A percentile compares a stretch with the other conserved stretches of the same genome.
phyloP scores from a whole-genome alignment of 2,888 invertebrate species.

The Phortica magna region DNA sequence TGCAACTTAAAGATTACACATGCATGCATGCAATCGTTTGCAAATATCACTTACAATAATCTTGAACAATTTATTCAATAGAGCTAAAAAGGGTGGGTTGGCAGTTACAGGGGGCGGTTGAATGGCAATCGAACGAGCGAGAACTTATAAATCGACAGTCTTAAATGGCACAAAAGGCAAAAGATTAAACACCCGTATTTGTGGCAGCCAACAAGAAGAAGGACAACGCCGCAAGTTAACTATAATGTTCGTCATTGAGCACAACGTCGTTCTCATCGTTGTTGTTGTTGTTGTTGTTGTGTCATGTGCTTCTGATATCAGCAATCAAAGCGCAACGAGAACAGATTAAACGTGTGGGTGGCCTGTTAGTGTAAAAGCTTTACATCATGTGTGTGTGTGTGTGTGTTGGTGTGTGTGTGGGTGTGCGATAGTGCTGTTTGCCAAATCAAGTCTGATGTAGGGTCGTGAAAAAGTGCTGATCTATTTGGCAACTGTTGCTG shows the following conservation, averaged over 20 bases:
- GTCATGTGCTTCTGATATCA: not conserved
- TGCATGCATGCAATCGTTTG: conserved; percentile 16
- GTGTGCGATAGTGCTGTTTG: not conserved
- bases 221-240: no score
- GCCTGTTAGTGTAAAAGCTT: not conserved
- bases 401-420: not conserved
- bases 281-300: no score
- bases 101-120: not conserved
- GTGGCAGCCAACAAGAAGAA: not conserved
- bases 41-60: conserved; percentile 61
- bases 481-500: conserved; percentile 70
- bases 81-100: not conserved
- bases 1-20: conserved; percentile 42
- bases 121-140: conserved; percentile 43
- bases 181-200: not conserved
- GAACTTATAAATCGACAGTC: not conserved
- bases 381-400: not conserved
- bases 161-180: not conserved
- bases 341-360: not conserved
- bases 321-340: conserved; percentile 56
- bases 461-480: conserved; percentile 55
- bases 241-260: no score
- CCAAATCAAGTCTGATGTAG: not conserved
- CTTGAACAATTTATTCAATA: conserved; percentile 65
- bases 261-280: no score